Percentiles rank a stretch among this genome's conserved stretches.
Conservation (phyloP, 2,797 vertebrate species). For the Spinus olivaceus region DNA sequence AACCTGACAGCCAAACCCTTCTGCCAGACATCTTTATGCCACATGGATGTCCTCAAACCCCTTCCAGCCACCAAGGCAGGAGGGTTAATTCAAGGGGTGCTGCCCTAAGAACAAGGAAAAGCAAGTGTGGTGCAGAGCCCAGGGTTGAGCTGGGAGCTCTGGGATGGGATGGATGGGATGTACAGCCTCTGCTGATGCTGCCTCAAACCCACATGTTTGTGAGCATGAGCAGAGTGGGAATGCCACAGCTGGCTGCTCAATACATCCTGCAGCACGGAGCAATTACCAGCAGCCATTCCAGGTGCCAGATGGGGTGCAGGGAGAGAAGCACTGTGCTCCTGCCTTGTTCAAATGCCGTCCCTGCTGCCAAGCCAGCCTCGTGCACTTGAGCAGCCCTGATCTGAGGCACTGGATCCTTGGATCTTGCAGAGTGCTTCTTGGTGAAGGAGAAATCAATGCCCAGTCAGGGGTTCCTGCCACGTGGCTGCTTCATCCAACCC, state of each 20-base stretch:
- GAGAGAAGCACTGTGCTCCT: rapidly evolving
- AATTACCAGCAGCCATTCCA: not conserved
- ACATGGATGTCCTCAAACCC: not conserved
- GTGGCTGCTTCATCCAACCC: not conserved
- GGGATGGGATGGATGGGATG: not conserved
- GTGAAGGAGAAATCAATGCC: slow-evolving; percentile 5
- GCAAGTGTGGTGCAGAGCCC: not conserved
- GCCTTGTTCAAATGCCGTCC: not conserved
- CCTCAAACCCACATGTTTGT: not conserved
- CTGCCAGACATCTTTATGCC: not conserved
- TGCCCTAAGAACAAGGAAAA: not conserved
- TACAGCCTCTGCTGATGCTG: not conserved
- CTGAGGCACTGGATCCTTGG: not conserved
- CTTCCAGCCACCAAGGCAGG: not conserved
- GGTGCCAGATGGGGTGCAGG: not conserved
- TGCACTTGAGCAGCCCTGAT: not conserved
- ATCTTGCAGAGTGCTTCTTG: not conserved
- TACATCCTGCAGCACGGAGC: not conserved
- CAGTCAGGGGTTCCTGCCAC: not conserved
- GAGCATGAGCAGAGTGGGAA: not conserved
- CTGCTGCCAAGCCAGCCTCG: not conserved
- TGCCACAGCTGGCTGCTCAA: not conserved
- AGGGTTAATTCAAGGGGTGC: not conserved
- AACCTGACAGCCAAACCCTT: not conserved
- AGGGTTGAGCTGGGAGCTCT: not conserved